A percentile compares a stretch with the other conserved stretches of the same genome.
phyloP scores from a whole-genome alignment of 2,797 vertebrate genomes.

The Propithecus perrieri region DNA sequence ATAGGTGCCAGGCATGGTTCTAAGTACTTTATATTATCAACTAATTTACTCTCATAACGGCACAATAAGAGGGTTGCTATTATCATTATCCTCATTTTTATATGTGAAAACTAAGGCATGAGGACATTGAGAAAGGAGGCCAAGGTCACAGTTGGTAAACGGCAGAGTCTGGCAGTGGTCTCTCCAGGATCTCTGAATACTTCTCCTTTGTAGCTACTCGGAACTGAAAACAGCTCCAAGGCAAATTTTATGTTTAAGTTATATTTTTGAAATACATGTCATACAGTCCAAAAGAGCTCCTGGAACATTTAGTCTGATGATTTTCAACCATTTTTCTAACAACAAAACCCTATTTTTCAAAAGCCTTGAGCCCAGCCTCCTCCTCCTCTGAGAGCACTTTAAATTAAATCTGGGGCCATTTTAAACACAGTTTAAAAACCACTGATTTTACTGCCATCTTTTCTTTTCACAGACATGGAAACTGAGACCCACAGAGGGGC shows the following conservation, averaged over 20 bases:
- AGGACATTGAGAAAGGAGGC: not conserved
- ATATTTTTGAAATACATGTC: not conserved
- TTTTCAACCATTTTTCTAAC: not conserved
- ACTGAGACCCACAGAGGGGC: not conserved
- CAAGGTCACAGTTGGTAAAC: not conserved
- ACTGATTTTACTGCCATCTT: not conserved
- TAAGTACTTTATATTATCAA: not conserved
- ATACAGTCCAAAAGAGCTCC: not conserved
- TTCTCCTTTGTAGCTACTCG: too few species aligned
- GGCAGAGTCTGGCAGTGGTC: not conserved
- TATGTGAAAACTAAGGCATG: not conserved
- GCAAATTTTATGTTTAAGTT: not conserved
- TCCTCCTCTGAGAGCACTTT: not conserved
- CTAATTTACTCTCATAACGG: not conserved
- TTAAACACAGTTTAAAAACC: not conserved
- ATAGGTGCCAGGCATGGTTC: not conserved
- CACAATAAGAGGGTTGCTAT: not conserved
- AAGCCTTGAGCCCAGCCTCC: not conserved
- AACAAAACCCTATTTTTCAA: not conserved
- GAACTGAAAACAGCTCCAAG: not conserved
- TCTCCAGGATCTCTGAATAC: not conserved
- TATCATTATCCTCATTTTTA: not conserved
- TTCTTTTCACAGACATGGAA: not conserved
- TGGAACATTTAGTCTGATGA: not conserved
- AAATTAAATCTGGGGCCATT: not conserved